Evolutionary conservation across 2,113 vertebrate species (phyloP), one percentile per base, ranked within the genome.

Genomic region (Zosterops japonicus): DNA sequence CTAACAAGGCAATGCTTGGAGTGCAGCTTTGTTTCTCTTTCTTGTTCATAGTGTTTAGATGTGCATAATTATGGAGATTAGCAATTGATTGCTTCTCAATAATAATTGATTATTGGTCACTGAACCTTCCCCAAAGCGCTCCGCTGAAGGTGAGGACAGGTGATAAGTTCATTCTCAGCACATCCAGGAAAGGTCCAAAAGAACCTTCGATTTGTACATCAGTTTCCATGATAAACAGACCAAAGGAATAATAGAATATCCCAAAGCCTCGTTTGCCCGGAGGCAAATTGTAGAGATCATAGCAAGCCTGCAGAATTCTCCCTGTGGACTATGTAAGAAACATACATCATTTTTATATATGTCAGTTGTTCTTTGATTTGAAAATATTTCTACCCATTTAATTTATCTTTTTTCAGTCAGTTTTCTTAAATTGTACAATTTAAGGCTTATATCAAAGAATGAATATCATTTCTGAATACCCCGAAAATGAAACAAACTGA

Each of bases 41-140:
- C 97, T 98, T 98, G 97, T 98, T 98, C 98, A 93, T 98, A 98
- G 98, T 99, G 99, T 99, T 99, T 99, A 98, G 98, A 99, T 98
- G 98, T 98, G 98, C 98, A 98, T 98, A 99, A 99, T 99, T 99
- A 99, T 98, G 98, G 98, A 99, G 99, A 99, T 99, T 98, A 98
- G 97, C 98, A 97, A 99, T 99, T 98, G 98, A 99, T 99, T 98
- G 98, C 98, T 98, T 98, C 96, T 97, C 97, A 97, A 99, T 98
- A 98, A 98, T 98, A 98, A 98, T 98, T 98, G 95, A 98, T 98
- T 98, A 98, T 98, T 98, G 98, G 98, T 98, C 98, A 98, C 98
- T 98, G 98, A 98, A 98, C 98, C 98, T 98, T 97, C 94, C 95
- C 95, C 96, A 80, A 95, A 97, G 97, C 95, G 70, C 96, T 97